phyloP scores from a whole-genome alignment of 2,113 vertebrate species.

The Catharus fuscescens region DNA sequence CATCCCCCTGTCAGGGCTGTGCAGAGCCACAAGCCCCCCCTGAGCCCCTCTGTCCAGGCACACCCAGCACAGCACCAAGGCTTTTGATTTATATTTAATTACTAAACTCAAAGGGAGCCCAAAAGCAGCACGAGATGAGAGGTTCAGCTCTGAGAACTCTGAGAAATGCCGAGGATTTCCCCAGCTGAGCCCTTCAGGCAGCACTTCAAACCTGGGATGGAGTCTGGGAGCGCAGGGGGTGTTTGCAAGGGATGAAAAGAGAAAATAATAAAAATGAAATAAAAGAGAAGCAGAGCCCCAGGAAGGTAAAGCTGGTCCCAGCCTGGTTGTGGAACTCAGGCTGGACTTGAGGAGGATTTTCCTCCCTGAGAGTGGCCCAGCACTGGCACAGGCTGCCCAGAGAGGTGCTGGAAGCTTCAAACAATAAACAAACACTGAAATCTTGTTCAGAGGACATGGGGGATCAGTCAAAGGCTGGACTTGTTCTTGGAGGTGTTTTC shows the following conservation, averaged over 20 bases:
- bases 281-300: neutral
- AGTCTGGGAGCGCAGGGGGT: neutral
- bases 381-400: neutral
- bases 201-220: neutral
- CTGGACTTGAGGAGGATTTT: neutral
- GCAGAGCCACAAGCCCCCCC: too few relatives aligned
- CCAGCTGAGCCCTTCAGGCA: neutral
- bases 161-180: neutral
- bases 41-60: neutral
- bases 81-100: conserved; percentile 64
- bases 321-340: neutral
- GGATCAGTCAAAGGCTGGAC: accelerated
- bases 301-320: neutral
- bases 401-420: neutral
- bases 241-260: neutral
- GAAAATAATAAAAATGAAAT: too few relatives aligned
- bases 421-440: accelerated
- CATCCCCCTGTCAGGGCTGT: too few relatives aligned
- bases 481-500: neutral
- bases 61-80: neutral
- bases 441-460: neutral
- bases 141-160: neutral
- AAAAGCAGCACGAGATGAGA: neutral
- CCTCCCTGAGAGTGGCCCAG: neutral
- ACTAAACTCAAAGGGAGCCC: conserved; percentile 38